phyloP scores from a whole-genome alignment of 2,888 invertebrate species.

The Congeria kusceri region DNA sequence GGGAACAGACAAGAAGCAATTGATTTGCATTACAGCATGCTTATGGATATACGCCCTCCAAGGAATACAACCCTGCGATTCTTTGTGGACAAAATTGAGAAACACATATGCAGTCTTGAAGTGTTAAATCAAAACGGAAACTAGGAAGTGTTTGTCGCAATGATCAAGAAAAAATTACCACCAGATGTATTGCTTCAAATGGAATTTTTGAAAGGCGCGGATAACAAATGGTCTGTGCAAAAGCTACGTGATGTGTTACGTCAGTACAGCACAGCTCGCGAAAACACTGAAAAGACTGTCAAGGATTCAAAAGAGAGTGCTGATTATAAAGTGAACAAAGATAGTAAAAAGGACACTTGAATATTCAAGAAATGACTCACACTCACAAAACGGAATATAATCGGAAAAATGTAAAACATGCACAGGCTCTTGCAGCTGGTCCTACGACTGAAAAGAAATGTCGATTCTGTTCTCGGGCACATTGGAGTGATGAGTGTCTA shows the following conservation, averaged over 20 bases:
- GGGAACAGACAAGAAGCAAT: conserved; percentile 37
- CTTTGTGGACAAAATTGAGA: too few relatives aligned
- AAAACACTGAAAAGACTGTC: conserved; percentile 1
- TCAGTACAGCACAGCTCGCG: conserved; percentile 3
- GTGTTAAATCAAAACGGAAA: too few relatives aligned
- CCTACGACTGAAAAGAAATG: conserved; percentile 3
- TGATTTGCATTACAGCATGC: conserved; percentile 1
- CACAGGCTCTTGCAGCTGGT: conserved; percentile 4
- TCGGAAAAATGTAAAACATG: not conserved
- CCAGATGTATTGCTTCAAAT: conserved; percentile 5
- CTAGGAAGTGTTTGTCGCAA: conserved; percentile 1
- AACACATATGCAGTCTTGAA: too few relatives aligned
- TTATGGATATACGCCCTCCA: too few relatives aligned
- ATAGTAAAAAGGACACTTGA: too few relatives aligned
- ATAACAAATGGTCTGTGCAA: not conserved
- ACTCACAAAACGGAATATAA: not conserved
- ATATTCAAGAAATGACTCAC: too few relatives aligned
- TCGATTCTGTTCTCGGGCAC: conserved; percentile 24
- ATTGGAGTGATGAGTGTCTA: conserved; percentile 45
- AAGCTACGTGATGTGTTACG: conserved; percentile 1
- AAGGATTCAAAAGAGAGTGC: too few relatives aligned
- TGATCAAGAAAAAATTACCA: conserved; percentile 7
- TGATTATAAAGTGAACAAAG: too few relatives aligned
- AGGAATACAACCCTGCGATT: too few relatives aligned
- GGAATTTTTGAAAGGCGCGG: not conserved